A percentile compares a stretch with the other conserved stretches of the same genome.
Conservation (phyloP, 2,113 vertebrate species). For the Butorides virescens region DNA sequence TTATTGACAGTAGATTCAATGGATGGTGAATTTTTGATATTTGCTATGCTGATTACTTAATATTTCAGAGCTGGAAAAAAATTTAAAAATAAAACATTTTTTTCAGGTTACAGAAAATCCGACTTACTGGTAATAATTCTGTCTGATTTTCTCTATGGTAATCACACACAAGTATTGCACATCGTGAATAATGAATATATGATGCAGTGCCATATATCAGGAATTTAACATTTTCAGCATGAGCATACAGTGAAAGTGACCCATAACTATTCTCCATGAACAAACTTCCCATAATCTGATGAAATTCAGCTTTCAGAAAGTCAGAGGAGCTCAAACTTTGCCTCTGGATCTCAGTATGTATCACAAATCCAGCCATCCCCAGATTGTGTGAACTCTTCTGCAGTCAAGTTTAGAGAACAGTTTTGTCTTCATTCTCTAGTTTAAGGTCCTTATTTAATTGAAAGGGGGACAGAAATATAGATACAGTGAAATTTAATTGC, state of each 20-base stretch:
- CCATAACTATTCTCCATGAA: not conserved
- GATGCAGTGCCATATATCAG: not conserved
- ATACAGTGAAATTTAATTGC: not conserved
- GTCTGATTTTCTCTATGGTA: not conserved
- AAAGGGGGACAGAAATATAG: not conserved
- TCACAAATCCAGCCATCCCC: not conserved
- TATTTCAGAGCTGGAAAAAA: not conserved
- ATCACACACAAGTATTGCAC: not conserved
- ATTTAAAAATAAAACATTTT: not conserved
- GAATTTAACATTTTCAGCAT: not conserved
- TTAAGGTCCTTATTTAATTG: not conserved
- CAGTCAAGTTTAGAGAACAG: not conserved
- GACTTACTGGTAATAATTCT: not conserved
- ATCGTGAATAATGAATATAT: not conserved
- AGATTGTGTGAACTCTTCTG: not conserved
- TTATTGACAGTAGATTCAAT: not conserved
- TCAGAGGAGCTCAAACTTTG: not conserved
- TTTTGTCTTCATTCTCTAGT: not conserved
- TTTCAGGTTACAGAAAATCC: not conserved
- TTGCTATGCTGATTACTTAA: not conserved
- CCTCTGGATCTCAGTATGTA: not conserved
- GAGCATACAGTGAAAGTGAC: not conserved
- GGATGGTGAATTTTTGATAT: not conserved
- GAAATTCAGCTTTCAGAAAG: not conserved
- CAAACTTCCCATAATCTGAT: not conserved